Base-by-base conservation (phyloP, 1,140 invertebrate genomes). In the Papilio xuthus region DNA sequence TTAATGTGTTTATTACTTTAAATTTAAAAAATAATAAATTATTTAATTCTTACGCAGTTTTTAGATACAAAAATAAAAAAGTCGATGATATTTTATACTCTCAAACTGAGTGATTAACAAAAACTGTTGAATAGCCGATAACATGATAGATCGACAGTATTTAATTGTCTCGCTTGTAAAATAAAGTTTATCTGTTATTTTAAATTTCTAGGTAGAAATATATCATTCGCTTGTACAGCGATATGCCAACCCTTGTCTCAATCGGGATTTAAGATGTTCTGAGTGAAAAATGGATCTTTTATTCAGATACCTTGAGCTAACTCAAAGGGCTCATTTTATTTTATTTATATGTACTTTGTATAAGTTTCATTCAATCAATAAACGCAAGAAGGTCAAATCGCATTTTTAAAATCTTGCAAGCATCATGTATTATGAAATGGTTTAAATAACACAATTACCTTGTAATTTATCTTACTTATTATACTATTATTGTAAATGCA, bases 161-260 rank as follows among this genome's bases (percentile, higher is more conserved):
- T 47, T 53, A 60, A 60, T 70, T 70, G 32, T n/a, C 13, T 0
- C 28, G 67, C 26, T 37, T 41, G 37, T 32, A 69, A 60, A 60
- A 12, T 60, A 60, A 60, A 23, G n/a, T 7, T 60, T 60, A 60
- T 60, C 56, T 63, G 15, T 28, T 67, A 10, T 60, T 26, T 60
- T 60, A 26, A 60, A 26, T 60, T 60, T 26, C 56, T 60, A 60
- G 1, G 4, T 28, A 60, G 56, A 60, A 60, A 60, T 26, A 13
- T 60, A 60, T 60, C 56, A 60, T 60, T 26, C 23, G 56, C 56
- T 26, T 4, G 26, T 20, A 60, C 56, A 26, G 56, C 56, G 56
- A 60, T 60, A 60, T 60, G 23, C 56, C 56, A 60, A 60, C 56
- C 56, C 56, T 60, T 60, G 56, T 60, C 56, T 60, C 56, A 60